A percentile compares a stretch with the other conserved stretches of the same genome.
phyloP scores from a whole-genome alignment of 1,140 invertebrate species.

The Scylla paramamosain region DNA sequence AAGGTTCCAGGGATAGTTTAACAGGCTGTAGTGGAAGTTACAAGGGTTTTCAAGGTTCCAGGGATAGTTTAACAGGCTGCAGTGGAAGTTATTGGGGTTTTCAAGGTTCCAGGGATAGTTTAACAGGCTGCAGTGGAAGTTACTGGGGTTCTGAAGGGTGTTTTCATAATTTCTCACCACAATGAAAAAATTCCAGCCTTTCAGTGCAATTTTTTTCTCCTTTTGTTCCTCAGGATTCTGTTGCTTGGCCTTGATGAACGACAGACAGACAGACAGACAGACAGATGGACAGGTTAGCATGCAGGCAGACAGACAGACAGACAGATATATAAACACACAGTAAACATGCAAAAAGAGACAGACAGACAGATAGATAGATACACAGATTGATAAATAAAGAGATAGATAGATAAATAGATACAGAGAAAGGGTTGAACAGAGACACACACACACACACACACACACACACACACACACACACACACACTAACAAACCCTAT shows the following conservation, averaged over 20 bases:
- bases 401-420: background rate
- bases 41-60: too few species aligned
- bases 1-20: too few species aligned
- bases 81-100: too few species aligned
- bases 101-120: too few species aligned
- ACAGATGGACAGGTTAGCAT: background rate
- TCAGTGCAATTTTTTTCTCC: background rate
- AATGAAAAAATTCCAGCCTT: constrained; percentile 65
- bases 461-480: constrained; percentile 54
- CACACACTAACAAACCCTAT: background rate
- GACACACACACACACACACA: constrained; percentile 46
- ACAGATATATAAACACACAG: too few species aligned
- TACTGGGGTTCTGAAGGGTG: too few species aligned
- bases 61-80: too few species aligned
- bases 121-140: too few species aligned
- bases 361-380: too few species aligned
- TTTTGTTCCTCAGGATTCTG: background rate
- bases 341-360: too few species aligned
- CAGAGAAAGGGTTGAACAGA: background rate
- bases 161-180: constrained; percentile 7
- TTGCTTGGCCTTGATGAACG: background rate
- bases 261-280: constrained; percentile 8
- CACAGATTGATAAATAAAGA: background rate
- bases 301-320: background rate
- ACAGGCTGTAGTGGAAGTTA: too few species aligned